Evolutionary conservation across 2,797 vertebrate species (phyloP).

Genomic region (Thunnus albacares): DNA sequence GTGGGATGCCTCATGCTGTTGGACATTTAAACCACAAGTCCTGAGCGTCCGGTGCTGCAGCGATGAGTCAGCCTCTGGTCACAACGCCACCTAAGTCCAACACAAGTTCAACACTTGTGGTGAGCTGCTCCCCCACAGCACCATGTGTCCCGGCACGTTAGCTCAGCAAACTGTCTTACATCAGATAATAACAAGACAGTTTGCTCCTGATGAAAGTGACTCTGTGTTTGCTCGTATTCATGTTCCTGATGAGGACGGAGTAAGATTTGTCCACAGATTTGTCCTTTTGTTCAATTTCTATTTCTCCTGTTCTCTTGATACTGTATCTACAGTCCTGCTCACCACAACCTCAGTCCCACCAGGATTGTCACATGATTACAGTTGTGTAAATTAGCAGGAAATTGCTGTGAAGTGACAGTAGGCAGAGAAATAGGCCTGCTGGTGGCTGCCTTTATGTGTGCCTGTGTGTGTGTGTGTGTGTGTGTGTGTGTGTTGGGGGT

Average conservation of each 20-base stretch:
- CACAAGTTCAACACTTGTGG: conserved; percentile 70
- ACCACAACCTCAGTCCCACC: conserved; percentile 29
- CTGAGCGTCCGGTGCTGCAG: conserved; percentile 60
- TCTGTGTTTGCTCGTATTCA: not conserved
- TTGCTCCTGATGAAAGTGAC: conserved; percentile 21
- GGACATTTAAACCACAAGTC: conserved; percentile 60
- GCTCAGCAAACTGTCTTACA: conserved; percentile 50
- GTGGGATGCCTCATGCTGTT: conserved; percentile 46
- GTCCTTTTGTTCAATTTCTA: conserved; percentile 44
- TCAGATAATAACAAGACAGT: conserved; percentile 42
- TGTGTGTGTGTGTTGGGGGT: conserved; percentile 32
- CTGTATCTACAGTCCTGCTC: conserved; percentile 38
- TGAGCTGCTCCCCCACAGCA: conserved; percentile 41
- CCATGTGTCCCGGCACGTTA: conserved; percentile 52
- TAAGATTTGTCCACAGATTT: conserved; percentile 30
- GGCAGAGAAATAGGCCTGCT: conserved; percentile 17
- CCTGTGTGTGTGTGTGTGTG: conserved; percentile 26
- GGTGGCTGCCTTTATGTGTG: conserved; percentile 12
- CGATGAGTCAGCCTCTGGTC: conserved; percentile 75
- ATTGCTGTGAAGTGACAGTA: conserved; percentile 20
- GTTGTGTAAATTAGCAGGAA: conserved; percentile 41
- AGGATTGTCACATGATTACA: conserved; percentile 45
- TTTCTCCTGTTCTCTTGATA: conserved; percentile 22
- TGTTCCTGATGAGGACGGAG: conserved; percentile 9
- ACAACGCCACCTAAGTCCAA: conserved; percentile 68